Percentiles rank a stretch among this genome's conserved stretches.
phyloP scores from a whole-genome alignment of 1,140 invertebrate species.

The Pogonognathellus flavescens region DNA sequence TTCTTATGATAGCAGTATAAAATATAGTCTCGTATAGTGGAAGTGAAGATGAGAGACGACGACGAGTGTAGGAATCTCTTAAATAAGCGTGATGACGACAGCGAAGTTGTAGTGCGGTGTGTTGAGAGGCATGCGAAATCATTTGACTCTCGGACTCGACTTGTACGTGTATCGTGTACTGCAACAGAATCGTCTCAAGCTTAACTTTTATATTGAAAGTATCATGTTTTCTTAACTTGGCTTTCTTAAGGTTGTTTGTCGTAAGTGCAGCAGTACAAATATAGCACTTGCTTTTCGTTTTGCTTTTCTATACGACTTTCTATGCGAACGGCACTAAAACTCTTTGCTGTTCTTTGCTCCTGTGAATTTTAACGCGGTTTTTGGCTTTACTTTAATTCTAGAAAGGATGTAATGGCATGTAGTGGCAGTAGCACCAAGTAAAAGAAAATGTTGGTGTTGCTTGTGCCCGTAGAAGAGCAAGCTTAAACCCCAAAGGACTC shows the following conservation, averaged over 20 bases:
- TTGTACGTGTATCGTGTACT: not conserved
- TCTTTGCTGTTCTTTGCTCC: slow-evolving; percentile 31
- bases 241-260: no score
- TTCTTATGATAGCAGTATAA: not conserved
- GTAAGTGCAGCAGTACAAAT: no score
- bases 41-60: not conserved
- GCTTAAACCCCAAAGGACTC: slow-evolving; percentile 8
- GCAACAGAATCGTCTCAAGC: no score
- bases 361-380: slow-evolving; percentile 13
- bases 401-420: no score
- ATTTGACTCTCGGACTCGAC: slow-evolving; percentile 30
- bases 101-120: not conserved
- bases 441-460: no score
- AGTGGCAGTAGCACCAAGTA: no score
- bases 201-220: no score
- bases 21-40: not conserved
- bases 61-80: slow-evolving; percentile 29
- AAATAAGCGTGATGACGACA: slow-evolving; percentile 36
- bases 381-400: not conserved
- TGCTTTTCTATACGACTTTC: not conserved
- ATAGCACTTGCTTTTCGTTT: not conserved
- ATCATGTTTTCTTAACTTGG: no score
- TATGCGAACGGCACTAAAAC: not conserved
- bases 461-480: not conserved
- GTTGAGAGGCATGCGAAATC: slow-evolving; percentile 43